phyloP scores from a whole-genome alignment of 2,113 vertebrate species.

The Oenanthe melanoleuca region DNA sequence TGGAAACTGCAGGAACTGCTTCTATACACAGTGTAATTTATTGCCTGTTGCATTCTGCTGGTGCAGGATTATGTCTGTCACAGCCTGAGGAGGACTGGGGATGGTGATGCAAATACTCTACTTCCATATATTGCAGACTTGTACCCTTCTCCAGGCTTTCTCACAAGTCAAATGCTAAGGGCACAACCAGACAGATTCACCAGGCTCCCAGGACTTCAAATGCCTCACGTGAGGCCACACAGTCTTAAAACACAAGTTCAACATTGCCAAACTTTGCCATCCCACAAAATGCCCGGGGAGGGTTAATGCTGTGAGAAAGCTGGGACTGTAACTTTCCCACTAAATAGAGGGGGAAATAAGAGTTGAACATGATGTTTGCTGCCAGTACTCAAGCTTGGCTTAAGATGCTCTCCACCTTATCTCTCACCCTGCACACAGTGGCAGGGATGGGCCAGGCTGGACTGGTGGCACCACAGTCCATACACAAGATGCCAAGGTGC shows the following conservation, averaged over 20 bases:
- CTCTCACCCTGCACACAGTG: neutral
- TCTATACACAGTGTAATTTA: neutral
- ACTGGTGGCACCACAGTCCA: neutral
- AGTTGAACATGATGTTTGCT: neutral
- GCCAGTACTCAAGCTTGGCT: neutral
- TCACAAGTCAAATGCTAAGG: neutral
- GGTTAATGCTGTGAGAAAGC: neutral
- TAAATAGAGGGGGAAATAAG: neutral
- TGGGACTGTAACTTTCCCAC: neutral
- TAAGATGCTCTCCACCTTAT: neutral
- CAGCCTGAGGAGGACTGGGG: neutral
- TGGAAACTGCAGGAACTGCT: neutral
- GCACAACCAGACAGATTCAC: neutral
- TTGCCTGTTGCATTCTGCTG: conserved; percentile 38
- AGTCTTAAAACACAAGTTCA: neutral
- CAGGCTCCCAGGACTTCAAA: neutral
- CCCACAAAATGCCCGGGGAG: neutral
- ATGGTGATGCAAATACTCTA: rapidly evolving
- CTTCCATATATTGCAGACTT: neutral
- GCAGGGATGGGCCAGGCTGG: neutral
- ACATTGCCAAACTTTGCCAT: neutral
- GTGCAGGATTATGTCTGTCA: neutral
- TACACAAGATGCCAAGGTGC: neutral
- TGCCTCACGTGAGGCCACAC: neutral
- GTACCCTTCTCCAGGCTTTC: neutral